Conservation (phyloP, 2,797 vertebrate species). For the Spheniscus humboldti region DNA sequence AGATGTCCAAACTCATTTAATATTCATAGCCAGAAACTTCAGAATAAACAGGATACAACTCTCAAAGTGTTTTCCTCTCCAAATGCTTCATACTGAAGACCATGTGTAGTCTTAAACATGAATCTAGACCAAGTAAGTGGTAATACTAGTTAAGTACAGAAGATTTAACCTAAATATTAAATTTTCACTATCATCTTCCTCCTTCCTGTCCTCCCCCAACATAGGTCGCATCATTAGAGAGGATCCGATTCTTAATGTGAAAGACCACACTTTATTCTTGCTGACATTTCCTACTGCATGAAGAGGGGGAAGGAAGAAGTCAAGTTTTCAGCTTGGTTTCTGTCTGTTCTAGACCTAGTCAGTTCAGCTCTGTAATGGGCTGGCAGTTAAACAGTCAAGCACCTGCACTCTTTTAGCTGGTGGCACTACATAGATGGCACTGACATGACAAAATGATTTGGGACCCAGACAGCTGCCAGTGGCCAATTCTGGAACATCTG, state of each 20-base stretch:
- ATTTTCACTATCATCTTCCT: background rate
- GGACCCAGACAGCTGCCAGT: background rate
- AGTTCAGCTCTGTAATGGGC: background rate
- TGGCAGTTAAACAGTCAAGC: background rate
- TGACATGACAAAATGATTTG: background rate
- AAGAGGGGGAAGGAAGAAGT: background rate
- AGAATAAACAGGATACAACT: background rate
- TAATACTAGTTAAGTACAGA: background rate
- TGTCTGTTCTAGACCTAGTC: background rate
- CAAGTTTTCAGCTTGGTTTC: background rate
- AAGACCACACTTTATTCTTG: background rate
- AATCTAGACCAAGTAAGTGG: background rate
- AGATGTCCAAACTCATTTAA: background rate
- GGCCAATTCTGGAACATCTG: background rate
- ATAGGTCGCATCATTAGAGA: background rate
- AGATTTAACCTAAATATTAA: background rate
- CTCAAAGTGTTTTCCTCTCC: background rate
- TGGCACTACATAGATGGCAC: background rate
- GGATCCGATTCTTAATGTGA: fast-evolving
- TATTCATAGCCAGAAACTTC: background rate
- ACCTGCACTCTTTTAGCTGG: background rate
- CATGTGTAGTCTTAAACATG: background rate
- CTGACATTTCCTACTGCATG: background rate
- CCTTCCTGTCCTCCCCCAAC: background rate
- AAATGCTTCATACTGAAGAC: background rate